Evolutionary conservation across 2,888 invertebrate species (phyloP).

Genomic region (Timema cristinae): DNA sequence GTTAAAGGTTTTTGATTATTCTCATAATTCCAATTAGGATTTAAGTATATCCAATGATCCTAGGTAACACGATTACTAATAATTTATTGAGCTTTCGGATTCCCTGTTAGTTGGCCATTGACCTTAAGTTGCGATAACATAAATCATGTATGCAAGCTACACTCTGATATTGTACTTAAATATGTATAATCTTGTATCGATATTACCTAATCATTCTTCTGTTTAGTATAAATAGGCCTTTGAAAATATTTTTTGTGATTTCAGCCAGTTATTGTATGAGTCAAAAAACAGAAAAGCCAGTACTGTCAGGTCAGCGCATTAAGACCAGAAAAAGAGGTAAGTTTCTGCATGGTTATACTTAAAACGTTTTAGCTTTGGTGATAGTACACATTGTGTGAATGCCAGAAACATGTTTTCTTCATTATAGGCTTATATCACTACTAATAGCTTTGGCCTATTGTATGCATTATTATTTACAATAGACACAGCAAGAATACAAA

Average conservation of each 20-base stretch:
- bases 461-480: no score
- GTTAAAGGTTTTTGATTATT: not conserved
- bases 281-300: slow-evolving; percentile 99
- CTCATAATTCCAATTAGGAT: not conserved
- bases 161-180: no score
- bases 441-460: no score
- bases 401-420: no score
- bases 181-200: no score
- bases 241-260: slow-evolving; percentile 45
- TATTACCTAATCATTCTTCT: not conserved
- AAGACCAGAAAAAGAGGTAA: slow-evolving; percentile 99
- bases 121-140: slow-evolving; percentile 17
- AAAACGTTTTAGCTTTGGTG: no score
- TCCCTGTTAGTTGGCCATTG: slow-evolving; percentile 25
- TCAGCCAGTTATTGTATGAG: slow-evolving; percentile 95
- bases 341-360: slow-evolving; percentile 33
- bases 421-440: no score
- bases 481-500: no score
- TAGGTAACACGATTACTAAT: not conserved
- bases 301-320: slow-evolving; percentile 99
- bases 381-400: no score
- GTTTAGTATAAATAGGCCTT: not conserved
- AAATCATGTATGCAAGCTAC: not conserved
- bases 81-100: not conserved
- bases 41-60: not conserved